These are phyloP conservation scores for Mus musculus DNA, from an alignment of 2,113 vertebrate genomes.

Conservation along the genomic window DNA sequence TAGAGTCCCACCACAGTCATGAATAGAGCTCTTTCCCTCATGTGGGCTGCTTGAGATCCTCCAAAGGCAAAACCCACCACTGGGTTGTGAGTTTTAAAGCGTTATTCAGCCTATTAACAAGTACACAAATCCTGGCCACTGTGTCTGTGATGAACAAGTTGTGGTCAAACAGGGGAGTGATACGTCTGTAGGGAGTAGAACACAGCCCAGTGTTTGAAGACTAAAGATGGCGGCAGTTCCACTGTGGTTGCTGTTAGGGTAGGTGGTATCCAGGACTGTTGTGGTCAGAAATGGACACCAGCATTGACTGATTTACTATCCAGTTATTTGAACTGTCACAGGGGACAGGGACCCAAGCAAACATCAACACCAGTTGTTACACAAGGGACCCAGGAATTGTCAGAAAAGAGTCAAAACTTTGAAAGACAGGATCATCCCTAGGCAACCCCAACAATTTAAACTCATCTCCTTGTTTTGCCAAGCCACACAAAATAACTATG, in stretches of 20 bases:
- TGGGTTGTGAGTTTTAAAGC: background rate
- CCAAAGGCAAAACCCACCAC: background rate
- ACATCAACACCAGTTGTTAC: too few relatives aligned
- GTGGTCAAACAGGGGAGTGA: background rate
- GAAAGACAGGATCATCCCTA: background rate
- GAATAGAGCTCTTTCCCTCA: background rate
- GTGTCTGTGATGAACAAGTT: background rate
- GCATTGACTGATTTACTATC: fast-evolving
- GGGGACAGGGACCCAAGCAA: background rate
- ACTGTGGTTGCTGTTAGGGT: fast-evolving
- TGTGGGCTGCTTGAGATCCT: fast-evolving
- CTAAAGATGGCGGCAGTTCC: background rate
- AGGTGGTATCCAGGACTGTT: background rate
- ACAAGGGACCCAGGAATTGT: background rate
- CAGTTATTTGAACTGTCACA: background rate
- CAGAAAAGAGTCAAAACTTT: background rate
- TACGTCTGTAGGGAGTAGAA: fast-evolving
- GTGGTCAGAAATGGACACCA: background rate
- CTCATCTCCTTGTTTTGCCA: background rate
- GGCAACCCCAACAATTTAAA: background rate
- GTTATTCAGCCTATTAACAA: background rate
- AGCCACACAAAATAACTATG: background rate
- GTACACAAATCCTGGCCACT: fast-evolving
- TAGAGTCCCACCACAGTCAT: fast-evolving
- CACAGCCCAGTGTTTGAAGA: fast-evolving